A percentile compares a stretch with the other conserved stretches of the same genome.
These are phyloP conservation scores for Synanthedon myopaeformis DNA, from an alignment of 2,888 invertebrate genomes.

Conservation along the genomic window DNA sequence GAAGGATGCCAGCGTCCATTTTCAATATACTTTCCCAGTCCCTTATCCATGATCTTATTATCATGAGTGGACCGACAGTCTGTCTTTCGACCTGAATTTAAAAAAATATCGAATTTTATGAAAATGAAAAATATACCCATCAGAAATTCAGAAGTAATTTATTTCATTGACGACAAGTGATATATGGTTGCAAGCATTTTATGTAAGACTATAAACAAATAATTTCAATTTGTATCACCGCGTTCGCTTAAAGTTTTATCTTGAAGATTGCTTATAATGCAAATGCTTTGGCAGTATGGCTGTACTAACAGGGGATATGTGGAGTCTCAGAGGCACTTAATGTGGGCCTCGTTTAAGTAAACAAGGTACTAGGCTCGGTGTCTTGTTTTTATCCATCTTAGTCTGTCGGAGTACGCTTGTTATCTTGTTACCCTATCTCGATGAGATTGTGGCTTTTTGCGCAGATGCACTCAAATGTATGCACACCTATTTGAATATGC, in stretches of 20 bases:
- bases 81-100: too few species aligned
- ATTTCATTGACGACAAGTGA: too few species aligned
- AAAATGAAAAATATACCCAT: too few species aligned
- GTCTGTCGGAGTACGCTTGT: constrained; percentile 58
- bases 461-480: constrained; percentile 21
- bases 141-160: too few species aligned
- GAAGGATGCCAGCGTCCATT: too few species aligned
- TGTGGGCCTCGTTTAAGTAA: constrained; percentile 63
- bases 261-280: not conserved
- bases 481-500: constrained; percentile 16
- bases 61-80: too few species aligned
- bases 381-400: constrained; percentile 64
- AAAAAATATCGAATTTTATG: too few species aligned
- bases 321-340: constrained; percentile 22
- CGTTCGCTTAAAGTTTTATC: not conserved
- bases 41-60: too few species aligned
- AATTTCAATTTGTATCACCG: not conserved
- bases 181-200: too few species aligned
- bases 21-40: too few species aligned
- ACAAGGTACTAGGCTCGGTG: constrained; percentile 59
- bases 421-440: constrained; percentile 69
- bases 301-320: constrained; percentile 1
- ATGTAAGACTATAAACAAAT: too few species aligned
- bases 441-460: constrained; percentile 63
- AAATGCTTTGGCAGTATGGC: not conserved